These are phyloP conservation scores for Xanthia icteritia DNA, from an alignment of 2,888 invertebrate genomes.

Conservation along the genomic window DNA sequence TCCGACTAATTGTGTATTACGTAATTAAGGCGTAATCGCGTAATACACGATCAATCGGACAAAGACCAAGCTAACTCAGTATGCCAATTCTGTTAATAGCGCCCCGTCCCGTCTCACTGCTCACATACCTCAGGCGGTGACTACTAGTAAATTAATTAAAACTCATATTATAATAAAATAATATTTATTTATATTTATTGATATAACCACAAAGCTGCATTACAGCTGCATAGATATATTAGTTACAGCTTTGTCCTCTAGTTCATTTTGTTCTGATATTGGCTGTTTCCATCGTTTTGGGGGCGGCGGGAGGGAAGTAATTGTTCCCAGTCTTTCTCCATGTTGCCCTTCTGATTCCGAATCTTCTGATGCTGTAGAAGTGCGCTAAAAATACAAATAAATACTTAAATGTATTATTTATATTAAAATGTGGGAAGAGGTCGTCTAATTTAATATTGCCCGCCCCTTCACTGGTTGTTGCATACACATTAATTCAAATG, in stretches of 20 bases:
- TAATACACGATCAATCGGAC: no score
- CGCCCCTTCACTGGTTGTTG: background rate
- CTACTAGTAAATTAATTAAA: background rate
- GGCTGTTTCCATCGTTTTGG: slow-evolving; percentile 10
- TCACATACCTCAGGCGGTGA: no score
- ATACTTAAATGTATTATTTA: background rate
- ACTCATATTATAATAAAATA: background rate
- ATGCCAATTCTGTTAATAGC: no score
- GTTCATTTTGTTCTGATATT: slow-evolving; percentile 5
- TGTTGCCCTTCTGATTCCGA: slow-evolving; percentile 7
- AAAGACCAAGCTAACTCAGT: no score
- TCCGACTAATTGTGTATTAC: no score
- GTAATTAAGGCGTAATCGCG: no score
- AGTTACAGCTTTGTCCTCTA: background rate
- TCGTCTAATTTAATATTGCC: background rate
- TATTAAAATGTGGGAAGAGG: background rate
- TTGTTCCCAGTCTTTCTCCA: background rate
- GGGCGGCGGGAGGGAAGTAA: background rate
- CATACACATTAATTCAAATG: background rate
- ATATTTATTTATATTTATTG: background rate
- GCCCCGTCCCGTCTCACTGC: no score
- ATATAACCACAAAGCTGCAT: background rate
- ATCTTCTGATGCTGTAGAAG: slow-evolving; percentile 4
- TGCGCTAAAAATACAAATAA: background rate
- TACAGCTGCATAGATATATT: background rate